These are phyloP conservation scores for Orestias chungarensis DNA, from an alignment of 2,797 vertebrate species.

Conservation along the genomic window DNA sequence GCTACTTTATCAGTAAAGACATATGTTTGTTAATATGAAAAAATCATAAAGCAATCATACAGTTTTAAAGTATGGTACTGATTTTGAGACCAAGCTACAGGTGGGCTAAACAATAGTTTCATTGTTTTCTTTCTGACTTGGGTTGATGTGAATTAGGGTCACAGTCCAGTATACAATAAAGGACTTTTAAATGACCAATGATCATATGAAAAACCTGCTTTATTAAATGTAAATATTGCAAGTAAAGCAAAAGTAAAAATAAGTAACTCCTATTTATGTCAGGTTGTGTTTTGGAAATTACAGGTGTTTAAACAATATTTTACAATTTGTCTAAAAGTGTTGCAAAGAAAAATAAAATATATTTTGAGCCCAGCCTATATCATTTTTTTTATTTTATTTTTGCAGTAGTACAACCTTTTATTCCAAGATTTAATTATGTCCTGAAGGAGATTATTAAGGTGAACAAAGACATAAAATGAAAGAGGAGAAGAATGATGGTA, in stretches of 20 bases:
- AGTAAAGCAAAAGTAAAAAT: background rate
- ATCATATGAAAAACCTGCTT: background rate
- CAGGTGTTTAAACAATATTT: background rate
- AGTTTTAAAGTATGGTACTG: background rate
- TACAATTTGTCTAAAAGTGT: background rate
- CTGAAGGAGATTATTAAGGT: background rate
- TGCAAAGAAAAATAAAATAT: background rate
- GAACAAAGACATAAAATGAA: background rate
- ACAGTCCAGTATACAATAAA: background rate
- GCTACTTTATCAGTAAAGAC: background rate
- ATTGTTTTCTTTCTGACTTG: background rate
- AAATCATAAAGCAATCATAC: background rate
- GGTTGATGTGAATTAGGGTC: slow-evolving; percentile 3
- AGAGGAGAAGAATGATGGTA: background rate
- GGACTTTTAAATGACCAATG: background rate
- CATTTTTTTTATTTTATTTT: background rate
- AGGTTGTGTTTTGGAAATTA: background rate
- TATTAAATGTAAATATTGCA: background rate
- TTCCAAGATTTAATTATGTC: no score
- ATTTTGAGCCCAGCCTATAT: background rate
- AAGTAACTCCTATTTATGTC: no score
- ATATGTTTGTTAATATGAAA: background rate
- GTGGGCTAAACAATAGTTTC: background rate
- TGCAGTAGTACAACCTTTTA: background rate
- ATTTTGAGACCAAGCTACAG: background rate